Base-by-base conservation (phyloP, 2,113 vertebrate species). In the Onychorhynchus coronatus region DNA sequence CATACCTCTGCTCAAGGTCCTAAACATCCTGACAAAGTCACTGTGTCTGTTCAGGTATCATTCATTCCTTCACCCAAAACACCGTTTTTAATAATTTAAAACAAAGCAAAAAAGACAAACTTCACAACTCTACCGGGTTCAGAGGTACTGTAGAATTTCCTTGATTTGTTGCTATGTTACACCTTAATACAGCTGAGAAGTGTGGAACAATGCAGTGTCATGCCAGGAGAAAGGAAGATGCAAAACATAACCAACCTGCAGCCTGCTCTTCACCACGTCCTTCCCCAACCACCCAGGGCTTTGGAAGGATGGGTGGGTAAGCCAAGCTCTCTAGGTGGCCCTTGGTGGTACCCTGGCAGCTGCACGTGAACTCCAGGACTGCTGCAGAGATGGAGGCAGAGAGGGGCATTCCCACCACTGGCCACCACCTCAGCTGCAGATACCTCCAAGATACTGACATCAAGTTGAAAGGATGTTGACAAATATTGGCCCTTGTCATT, bases 101-200 rank as follows among this genome's bases (percentile, higher is more conserved):
- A 49, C 33, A 56, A 82, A 83, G 33, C 4, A 50, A 82, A 68
- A 52, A 1, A 8, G 23, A 58, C 22, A 37, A 74, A 74, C 20
- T 76, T 58, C 23, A 56, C 63, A 74, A 70, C 5, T 28, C 14
- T 5, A 14, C 7, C 1, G 2, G 14, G 25, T 61, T 70, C 70
- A 41, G 12, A 83, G 39, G 28, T 15, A 56, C 13, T 39, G 28
- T 33, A 66, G 53, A 24, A 80, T 25, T 42, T 35, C 20, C n/a
- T 14, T 9, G 2, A 16, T 65, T 55, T 1, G 0, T 14, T 12
- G 4, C 42, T 33, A 25, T 0, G 0, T 27, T 84, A 61, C 11
- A 70, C 12, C 7, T 73, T 3, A 8, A 39, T 21, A 59, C 33
- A 76, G 52, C 21, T 50, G 22, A 56, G 22, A 30, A 30, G 35